Evolutionary conservation across 2,888 invertebrate species (phyloP).

Genomic region (Pachycephus smyrnensis): DNA sequence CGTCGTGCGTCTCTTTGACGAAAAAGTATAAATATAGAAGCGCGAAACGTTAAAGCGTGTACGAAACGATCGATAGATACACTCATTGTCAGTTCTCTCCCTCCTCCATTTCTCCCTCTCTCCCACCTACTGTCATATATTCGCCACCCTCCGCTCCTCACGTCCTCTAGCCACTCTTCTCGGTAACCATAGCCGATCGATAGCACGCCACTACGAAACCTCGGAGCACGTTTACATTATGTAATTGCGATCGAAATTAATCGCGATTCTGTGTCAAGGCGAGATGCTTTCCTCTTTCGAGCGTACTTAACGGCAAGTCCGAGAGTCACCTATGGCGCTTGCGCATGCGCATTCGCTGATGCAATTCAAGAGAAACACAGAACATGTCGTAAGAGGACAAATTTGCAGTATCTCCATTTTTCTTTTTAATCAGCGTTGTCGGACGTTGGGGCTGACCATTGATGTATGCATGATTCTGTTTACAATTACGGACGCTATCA

Average conservation of each 20-base stretch:
- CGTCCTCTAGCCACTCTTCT: neutral
- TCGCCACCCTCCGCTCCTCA: neutral
- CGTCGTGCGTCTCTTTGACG: neutral
- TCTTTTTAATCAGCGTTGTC: neutral
- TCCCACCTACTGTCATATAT: neutral
- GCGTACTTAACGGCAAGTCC: neutral
- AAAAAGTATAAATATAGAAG: neutral
- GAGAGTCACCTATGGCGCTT: neutral
- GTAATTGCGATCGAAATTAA: constrained; percentile 32
- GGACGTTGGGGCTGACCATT: neutral
- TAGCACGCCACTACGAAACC: constrained; percentile 33
- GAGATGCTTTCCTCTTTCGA: constrained; percentile 17
- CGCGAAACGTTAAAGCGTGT: neutral
- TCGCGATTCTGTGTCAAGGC: constrained; percentile 34
- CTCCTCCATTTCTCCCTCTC: neutral
- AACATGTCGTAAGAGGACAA: neutral
- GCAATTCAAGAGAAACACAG: neutral
- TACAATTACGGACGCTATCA: neutral
- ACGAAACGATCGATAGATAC: neutral
- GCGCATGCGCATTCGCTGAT: neutral
- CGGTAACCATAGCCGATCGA: constrained; percentile 2
- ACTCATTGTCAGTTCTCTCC: neutral
- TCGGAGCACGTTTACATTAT: constrained; percentile 38
- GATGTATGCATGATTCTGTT: neutral
- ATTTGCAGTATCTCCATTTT: constrained; percentile 1